phyloP scores from a whole-genome alignment of 2,113 vertebrate species.

The Onychostoma macrolepis region DNA sequence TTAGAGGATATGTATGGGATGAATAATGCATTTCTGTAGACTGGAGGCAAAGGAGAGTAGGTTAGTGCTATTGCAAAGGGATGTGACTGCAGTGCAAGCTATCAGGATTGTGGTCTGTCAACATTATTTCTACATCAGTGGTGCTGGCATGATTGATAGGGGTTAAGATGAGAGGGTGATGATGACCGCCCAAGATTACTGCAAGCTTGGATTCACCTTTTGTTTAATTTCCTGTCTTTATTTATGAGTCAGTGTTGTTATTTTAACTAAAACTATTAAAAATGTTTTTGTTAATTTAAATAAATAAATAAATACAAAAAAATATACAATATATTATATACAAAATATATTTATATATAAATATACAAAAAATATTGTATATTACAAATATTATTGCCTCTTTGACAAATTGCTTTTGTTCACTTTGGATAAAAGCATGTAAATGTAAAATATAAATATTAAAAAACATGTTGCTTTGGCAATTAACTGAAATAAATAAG shows the following conservation, averaged over 20 bases:
- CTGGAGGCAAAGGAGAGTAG: conserved; percentile 33
- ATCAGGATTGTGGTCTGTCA: conserved; percentile 38
- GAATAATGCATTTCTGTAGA: conserved; percentile 46
- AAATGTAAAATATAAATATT: background rate
- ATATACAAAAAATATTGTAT: too few species aligned
- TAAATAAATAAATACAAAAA: too few species aligned
- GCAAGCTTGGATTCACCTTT: background rate
- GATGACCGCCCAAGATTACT: background rate
- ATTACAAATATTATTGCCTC: too few species aligned
- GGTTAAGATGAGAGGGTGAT: conserved; percentile 15
- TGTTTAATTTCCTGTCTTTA: background rate
- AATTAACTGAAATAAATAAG: background rate
- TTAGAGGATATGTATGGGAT: conserved; percentile 40
- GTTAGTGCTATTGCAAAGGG: conserved; percentile 31
- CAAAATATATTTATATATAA: too few species aligned
- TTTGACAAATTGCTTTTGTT: too few species aligned
- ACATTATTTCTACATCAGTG: conserved; percentile 34
- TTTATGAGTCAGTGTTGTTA: background rate
- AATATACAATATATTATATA: too few species aligned
- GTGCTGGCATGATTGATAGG: background rate
- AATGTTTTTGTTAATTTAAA: background rate
- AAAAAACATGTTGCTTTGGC: background rate
- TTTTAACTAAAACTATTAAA: background rate
- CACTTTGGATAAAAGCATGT: too few species aligned
- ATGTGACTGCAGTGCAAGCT: conserved; percentile 22